Evolutionary conservation across 2,888 invertebrate species (phyloP).

Genomic region (Merodon equestris): DNA sequence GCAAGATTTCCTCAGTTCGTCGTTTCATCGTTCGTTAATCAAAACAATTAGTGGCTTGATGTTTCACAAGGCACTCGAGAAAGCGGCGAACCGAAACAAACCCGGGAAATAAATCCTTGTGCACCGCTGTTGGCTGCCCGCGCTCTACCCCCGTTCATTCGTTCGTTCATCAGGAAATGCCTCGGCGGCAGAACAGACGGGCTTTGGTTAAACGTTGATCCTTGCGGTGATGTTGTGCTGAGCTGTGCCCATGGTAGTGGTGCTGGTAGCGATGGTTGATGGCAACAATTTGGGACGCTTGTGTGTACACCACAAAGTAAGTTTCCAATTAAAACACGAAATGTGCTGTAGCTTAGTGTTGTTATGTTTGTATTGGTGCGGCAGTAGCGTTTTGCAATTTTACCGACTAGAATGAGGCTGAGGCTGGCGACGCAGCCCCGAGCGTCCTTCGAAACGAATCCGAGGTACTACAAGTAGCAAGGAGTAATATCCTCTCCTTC

Average conservation of each 20-base stretch:
- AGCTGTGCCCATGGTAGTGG: no score
- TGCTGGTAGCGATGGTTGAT: constrained; percentile 25
- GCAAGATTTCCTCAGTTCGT: constrained; percentile 35
- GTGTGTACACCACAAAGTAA: constrained; percentile 39
- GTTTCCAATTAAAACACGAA: constrained; percentile 63
- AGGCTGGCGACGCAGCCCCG: not conserved
- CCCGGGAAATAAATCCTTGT: constrained; percentile 52
- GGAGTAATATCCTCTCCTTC: constrained; percentile 19
- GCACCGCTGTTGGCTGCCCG: constrained; percentile 10
- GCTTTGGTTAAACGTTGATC: constrained; percentile 18
- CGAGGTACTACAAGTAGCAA: constrained; percentile 8
- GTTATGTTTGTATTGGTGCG: constrained; percentile 6
- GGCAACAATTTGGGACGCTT: constrained; percentile 42
- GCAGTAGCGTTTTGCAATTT: constrained; percentile 44
- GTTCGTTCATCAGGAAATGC: constrained; percentile 19
- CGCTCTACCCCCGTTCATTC: constrained; percentile 18
- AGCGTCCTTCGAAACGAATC: not conserved
- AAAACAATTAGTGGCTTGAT: constrained; percentile 67
- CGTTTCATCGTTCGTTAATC: constrained; percentile 59
- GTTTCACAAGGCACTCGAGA: constrained; percentile 60
- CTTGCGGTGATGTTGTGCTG: constrained; percentile 19
- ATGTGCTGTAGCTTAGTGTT: constrained; percentile 44
- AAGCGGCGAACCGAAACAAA: constrained; percentile 58
- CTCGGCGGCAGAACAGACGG: not conserved
- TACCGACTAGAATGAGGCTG: constrained; percentile 16